Evolutionary conservation across 2,797 vertebrate species (phyloP), one percentile per base, ranked within the genome.

Genomic region (Falco rusticolus): DNA sequence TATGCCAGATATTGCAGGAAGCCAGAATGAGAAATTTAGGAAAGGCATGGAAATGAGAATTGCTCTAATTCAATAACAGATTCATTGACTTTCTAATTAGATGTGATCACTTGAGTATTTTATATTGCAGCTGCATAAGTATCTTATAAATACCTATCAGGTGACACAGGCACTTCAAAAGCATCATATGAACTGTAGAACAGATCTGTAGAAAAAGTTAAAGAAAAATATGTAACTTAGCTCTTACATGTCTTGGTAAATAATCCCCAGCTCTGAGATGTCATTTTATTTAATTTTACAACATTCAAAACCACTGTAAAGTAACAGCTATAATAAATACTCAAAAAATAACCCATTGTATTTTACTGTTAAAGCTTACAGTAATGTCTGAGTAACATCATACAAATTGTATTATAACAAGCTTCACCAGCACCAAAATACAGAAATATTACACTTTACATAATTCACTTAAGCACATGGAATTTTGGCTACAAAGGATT

Each of bases 1-100:
- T 83, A 53, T 83, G 61, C 68, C 43, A 93, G 87, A 87, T 83
- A 91, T 26, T 87, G 84, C 84, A 95, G 71, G 84, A 94, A 92
- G 78, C 16, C 65, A 91, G 86, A 87, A 95, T 83, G 59, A 87
- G 84, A 94, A 89, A 87, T 85, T 80, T 66, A 90, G 53, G 78
- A 94, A 78, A 91, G 81, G 22, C 53, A 85, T 89, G 84, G 87
- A 96, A 95, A 93, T 87, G 68, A 85, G 45, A 95, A 94, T 87
- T 85, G 68, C 53, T 80, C 25, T 90, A 92, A 95, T 95, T 75
- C 68, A 87, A 43, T 95, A 87, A 93, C 16, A 87, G 61, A 90
- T 92, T 68, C 41, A 78, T 63, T 93, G 24, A 57, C 68, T 95
- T 95, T 93, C 83, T 95, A 83, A 84, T 90, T 70, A 84, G 45